Percentiles rank a stretch among this genome's conserved stretches.
These are phyloP conservation scores for Tyrannus savana DNA, from an alignment of 2,113 vertebrate species.

Conservation along the genomic window DNA sequence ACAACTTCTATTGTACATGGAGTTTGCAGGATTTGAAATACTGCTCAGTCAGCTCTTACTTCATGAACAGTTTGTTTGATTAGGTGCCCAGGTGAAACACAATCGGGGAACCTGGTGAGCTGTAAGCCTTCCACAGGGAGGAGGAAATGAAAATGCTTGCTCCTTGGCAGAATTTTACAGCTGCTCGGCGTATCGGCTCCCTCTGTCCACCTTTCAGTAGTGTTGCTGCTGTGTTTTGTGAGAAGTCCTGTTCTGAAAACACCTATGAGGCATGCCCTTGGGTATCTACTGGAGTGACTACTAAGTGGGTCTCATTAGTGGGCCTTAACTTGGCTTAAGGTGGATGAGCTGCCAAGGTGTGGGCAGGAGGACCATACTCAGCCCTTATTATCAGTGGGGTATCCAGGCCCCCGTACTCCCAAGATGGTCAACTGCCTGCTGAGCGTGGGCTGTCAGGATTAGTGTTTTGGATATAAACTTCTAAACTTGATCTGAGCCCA, in stretches of 20 bases:
- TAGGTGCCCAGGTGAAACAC: constrained; percentile 39
- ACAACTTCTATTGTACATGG: not conserved
- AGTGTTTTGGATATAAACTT: not conserved
- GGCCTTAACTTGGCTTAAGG: not conserved
- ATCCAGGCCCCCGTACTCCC: not conserved
- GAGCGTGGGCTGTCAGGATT: not conserved
- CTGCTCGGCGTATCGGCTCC: accelerated
- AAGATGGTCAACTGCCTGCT: not conserved
- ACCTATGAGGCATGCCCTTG: not conserved
- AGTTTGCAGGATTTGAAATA: constrained; percentile 34
- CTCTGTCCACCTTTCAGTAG: not conserved
- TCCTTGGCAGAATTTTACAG: not conserved
- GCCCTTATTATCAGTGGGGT: not conserved
- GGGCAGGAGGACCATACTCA: not conserved
- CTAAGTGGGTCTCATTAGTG: not conserved
- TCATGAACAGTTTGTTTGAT: constrained; percentile 25
- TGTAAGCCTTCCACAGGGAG: not conserved
- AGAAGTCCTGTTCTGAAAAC: not conserved
- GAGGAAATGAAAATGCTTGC: constrained; percentile 15
- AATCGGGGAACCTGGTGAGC: constrained; percentile 9
- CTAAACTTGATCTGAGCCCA: not conserved
- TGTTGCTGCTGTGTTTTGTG: not conserved
- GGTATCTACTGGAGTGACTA: not conserved
- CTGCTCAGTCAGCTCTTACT: constrained; percentile 48
- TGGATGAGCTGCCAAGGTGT: not conserved